A percentile compares a stretch with the other conserved stretches of the same genome.
Evolutionary conservation across 2,113 vertebrate species (phyloP).

Genomic region (Anolis carolinensis): DNA sequence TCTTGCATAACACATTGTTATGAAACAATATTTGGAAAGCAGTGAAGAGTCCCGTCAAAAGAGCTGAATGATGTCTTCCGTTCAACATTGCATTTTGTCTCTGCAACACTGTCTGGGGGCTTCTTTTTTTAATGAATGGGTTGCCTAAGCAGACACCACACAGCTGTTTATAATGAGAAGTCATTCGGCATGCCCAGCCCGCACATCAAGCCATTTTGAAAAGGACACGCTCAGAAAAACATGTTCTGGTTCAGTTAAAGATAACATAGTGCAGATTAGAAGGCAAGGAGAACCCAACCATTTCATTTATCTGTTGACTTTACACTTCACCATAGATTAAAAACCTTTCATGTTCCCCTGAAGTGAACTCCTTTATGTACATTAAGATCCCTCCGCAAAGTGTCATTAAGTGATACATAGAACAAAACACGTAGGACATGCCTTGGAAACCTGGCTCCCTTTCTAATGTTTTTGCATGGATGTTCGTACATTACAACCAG

Average conservation of each 20-base stretch:
- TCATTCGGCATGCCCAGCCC: neutral
- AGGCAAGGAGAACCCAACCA: neutral
- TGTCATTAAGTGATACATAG: no score
- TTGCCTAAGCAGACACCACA: neutral
- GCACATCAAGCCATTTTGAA: neutral
- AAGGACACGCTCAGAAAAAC: neutral
- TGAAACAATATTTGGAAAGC: constrained; percentile 10
- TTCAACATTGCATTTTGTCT: neutral
- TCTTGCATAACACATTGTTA: neutral
- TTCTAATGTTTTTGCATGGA: no score
- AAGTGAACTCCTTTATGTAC: no score
- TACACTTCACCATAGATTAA: neutral
- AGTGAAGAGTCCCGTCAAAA: neutral
- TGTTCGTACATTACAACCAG: no score
- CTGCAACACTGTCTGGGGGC: neutral
- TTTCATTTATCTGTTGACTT: neutral
- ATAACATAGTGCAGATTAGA: neutral
- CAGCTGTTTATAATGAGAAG: constrained; percentile 9
- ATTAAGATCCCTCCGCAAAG: no score
- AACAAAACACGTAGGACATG: no score
- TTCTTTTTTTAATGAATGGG: neutral
- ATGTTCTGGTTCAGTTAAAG: neutral
- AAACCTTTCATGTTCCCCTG: neutral
- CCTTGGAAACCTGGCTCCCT: no score
- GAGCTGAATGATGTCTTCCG: constrained; percentile 16